Evolutionary conservation across 2,888 invertebrate genomes (phyloP).

Genomic region (Dinocampus coccinellae): DNA sequence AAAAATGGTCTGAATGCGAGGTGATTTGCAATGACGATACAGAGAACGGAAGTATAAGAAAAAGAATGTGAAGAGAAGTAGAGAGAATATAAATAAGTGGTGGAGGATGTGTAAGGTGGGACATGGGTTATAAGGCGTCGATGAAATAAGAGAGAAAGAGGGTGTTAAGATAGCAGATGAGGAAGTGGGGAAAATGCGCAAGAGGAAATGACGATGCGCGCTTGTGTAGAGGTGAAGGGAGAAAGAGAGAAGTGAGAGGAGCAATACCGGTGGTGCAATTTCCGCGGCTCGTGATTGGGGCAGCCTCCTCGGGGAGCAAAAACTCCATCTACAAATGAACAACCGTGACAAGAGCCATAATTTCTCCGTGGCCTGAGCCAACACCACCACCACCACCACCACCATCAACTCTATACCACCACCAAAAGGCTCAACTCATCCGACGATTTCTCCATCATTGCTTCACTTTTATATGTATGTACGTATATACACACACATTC

Average conservation of each 20-base stretch:
- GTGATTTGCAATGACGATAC: slow-evolving; percentile 7
- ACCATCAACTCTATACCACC: not conserved
- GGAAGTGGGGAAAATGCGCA: slow-evolving; percentile 40
- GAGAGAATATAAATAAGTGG: not conserved
- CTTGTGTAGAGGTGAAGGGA: slow-evolving; percentile 29
- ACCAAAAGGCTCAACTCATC: not conserved
- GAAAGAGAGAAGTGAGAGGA: slow-evolving; percentile 44
- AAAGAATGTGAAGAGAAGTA: not conserved
- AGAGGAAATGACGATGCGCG: too few relatives aligned
- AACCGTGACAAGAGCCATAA: slow-evolving; percentile 80
- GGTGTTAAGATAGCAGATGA: slow-evolving; percentile 42
- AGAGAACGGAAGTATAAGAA: not conserved
- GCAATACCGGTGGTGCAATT: slow-evolving; percentile 71
- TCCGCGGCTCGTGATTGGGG: slow-evolving; percentile 80
- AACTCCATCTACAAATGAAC: slow-evolving; percentile 81
- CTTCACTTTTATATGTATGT: not conserved
- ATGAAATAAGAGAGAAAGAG: slow-evolving; percentile 37
- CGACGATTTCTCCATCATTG: not conserved
- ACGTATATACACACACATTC: too few relatives aligned
- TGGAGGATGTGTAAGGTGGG: slow-evolving; percentile 5
- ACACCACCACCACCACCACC: slow-evolving; percentile 9
- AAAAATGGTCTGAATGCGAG: not conserved
- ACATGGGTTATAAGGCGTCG: slow-evolving; percentile 54
- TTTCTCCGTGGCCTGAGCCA: slow-evolving; percentile 71
- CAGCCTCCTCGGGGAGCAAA: slow-evolving; percentile 76